Conservation (phyloP, 2,888 invertebrate genomes). For the Lycaena phlaeas region DNA sequence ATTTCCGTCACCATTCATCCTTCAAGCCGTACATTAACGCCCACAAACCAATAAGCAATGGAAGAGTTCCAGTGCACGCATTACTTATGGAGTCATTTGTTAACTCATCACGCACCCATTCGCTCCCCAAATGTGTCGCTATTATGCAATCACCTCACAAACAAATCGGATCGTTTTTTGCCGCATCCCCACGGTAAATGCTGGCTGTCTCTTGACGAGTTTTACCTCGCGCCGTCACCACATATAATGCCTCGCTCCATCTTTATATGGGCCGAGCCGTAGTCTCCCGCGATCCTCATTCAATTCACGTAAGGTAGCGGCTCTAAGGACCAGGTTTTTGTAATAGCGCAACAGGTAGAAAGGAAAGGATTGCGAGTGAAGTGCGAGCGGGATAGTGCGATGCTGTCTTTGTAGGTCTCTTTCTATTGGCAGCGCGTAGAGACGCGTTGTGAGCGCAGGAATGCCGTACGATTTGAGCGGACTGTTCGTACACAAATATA, state of each 20-base stretch:
- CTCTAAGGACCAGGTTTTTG: constrained; percentile 72
- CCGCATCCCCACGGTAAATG: constrained; percentile 56
- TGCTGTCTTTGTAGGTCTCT: constrained; percentile 38
- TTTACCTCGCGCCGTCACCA: constrained; percentile 34
- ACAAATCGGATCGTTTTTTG: constrained; percentile 49
- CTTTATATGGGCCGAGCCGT: constrained; percentile 71
- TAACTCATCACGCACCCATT: constrained; percentile 44
- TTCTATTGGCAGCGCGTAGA: constrained; percentile 28
- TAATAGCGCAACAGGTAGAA: constrained; percentile 73
- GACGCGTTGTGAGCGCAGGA: constrained; percentile 47
- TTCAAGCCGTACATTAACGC: too few relatives aligned
- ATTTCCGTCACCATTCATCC: too few relatives aligned
- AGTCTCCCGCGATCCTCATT: constrained; percentile 68
- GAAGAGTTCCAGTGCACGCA: constrained; percentile 3
- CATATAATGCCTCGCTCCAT: constrained; percentile 66
- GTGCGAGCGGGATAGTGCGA: constrained; percentile 44
- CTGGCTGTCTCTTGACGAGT: constrained; percentile 45
- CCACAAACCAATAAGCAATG: too few relatives aligned
- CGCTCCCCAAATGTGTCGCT: constrained; percentile 47
- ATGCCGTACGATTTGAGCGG: constrained; percentile 71
- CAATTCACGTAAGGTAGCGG: constrained; percentile 73
- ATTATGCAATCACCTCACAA: constrained; percentile 59
- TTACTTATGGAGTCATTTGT: constrained; percentile 25
- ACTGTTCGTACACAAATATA: constrained; percentile 42
- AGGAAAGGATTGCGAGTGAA: constrained; percentile 67